Conservation (phyloP, 92 coral and sea anemone species). For the Epizoanthus scotinus region DNA sequence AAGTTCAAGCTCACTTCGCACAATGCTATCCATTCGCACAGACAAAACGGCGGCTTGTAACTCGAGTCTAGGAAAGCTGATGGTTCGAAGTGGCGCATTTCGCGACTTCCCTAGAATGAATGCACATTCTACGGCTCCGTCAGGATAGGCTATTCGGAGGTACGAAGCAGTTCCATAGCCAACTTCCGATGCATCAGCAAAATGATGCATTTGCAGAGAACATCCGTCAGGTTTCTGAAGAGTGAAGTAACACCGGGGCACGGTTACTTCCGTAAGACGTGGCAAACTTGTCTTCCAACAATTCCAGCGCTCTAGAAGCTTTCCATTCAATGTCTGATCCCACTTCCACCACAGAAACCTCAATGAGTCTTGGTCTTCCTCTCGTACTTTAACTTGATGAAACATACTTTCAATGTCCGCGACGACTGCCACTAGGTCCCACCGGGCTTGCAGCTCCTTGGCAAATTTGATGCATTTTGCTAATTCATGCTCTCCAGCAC, state of each 20-base stretch:
- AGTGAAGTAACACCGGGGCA: constrained; percentile 32
- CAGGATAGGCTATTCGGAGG: constrained; percentile 25
- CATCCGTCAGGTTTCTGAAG: background rate
- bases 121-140: constrained; percentile 20
- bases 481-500: constrained; percentile 34
- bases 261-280: background rate
- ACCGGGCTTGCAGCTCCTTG: constrained; percentile 4
- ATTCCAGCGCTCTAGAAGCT: constrained; percentile 10
- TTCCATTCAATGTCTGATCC: constrained; percentile 20
- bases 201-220: too few relatives aligned
- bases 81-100: constrained; percentile 12
- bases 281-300: constrained; percentile 15
- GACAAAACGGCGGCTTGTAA: constrained; percentile 36
- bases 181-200: constrained; percentile 30
- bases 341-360: background rate
- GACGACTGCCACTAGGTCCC: constrained; percentile 11
- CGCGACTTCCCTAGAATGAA: constrained; percentile 34
- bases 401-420: too few relatives aligned
- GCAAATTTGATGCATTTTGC: constrained; percentile 4
- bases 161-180: constrained; percentile 34
- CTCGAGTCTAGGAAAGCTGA: constrained; percentile 38
- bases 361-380: too few relatives aligned
- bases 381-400: too few relatives aligned
- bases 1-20: constrained; percentile 25
- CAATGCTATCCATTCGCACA: constrained; percentile 4